Evolutionary conservation across 2,113 vertebrate species (phyloP), one percentile per base, ranked within the genome.

Genomic region (Hypocryptadius cinnamomeus): DNA sequence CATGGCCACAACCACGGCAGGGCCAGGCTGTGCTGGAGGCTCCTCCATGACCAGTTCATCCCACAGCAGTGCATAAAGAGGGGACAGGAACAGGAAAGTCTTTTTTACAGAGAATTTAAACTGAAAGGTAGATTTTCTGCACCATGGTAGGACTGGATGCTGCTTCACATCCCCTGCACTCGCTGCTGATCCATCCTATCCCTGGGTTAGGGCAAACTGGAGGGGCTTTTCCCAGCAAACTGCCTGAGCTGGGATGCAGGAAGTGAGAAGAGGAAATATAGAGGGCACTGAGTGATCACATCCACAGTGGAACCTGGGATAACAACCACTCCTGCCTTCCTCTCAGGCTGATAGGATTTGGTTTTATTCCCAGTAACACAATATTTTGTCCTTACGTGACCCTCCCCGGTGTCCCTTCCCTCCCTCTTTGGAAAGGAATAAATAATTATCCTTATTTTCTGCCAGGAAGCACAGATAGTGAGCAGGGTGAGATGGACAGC

Each of bases 401-500:
- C 87, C 70, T 92, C 30, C 44, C 31, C 0, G 0, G 70, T 79
- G 86, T 85, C 74, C 71, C n/a, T 93, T 79, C 56, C 71, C 79
- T 91, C 82, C 64, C 79, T 70, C n/a, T 88, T 85, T 83, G 87
- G 79, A 94, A 94, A 90, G 76, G 85, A 78, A 79, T 86, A 96
- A 85, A 83, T 68, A 64, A 94, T 95, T 78, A 90, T 60, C 82
- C 65, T 54, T 79, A 20, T 57, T 91, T 95, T 91, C 72, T 94
- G 94, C 93, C 95, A 94, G 95, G 68, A 94, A 95, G 37, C 82
- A 60, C 85, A 84, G 93, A 85, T 74, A 87, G 92, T 1, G 31
- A 94, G 87, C 16, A 23, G 92, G 91, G 96, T 93, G 91, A 78
- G 31, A 90, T 92, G 95, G 87, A 76, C 91, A 59, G 91, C 68